Evolutionary conservation across 2,113 vertebrate species (phyloP).

Genomic region (Brachypteracias leptosomus): DNA sequence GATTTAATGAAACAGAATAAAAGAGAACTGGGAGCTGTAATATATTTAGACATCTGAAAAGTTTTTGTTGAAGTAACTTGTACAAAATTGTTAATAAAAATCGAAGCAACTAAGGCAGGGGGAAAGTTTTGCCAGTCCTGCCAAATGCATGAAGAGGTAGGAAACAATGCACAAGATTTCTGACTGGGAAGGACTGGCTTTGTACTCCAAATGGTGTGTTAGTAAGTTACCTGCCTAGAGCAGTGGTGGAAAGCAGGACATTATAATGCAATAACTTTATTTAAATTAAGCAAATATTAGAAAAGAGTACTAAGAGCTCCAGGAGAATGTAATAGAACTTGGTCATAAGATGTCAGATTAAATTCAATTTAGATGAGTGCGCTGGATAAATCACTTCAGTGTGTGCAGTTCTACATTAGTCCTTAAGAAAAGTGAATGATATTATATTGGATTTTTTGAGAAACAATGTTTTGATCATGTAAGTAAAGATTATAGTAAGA

Average conservation of each 20-base stretch:
- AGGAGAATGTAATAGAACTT: constrained; percentile 19
- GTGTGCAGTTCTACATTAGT: background rate
- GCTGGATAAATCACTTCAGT: background rate
- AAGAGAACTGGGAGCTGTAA: background rate
- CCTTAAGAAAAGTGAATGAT: background rate
- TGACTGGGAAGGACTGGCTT: background rate
- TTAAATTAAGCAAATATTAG: constrained; percentile 17
- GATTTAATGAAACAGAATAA: background rate
- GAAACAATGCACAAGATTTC: background rate
- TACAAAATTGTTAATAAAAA: background rate
- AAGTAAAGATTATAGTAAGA: background rate
- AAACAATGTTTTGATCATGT: background rate
- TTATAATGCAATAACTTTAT: background rate
- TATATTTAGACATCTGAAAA: background rate
- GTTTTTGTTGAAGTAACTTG: background rate
- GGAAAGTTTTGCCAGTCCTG: background rate
- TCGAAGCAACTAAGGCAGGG: background rate
- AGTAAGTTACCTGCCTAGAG: background rate
- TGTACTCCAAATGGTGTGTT: background rate
- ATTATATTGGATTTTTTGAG: background rate
- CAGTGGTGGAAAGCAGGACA: background rate
- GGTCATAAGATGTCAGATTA: constrained; percentile 55
- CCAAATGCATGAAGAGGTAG: background rate
- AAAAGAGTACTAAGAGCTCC: background rate
- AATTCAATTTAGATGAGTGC: constrained; percentile 42